Percentiles rank a stretch among this genome's conserved stretches.
These are phyloP conservation scores for Akabosia matsudoensis DNA, from an alignment of 1,140 invertebrate genomes.

Conservation along the genomic window DNA sequence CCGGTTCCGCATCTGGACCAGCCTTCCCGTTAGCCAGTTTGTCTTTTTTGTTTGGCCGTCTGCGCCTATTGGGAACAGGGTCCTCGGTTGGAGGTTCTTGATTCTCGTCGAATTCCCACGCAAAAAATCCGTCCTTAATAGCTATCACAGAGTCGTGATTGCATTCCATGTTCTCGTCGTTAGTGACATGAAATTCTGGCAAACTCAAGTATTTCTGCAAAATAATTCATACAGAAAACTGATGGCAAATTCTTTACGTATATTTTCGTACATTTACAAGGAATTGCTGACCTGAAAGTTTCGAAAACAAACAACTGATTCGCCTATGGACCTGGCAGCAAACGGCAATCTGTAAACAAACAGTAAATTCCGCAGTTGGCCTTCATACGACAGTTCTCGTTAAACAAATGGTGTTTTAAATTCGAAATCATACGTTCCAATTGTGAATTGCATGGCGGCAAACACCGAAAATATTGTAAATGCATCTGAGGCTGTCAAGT, in stretches of 20 bases:
- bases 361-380: too few species aligned
- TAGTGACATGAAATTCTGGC: slow-evolving; percentile 40
- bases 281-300: slow-evolving; percentile 46
- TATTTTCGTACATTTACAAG: background rate
- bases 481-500: slow-evolving; percentile 41
- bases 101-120: slow-evolving; percentile 37
- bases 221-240: too few species aligned
- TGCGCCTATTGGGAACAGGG: too few species aligned
- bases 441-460: slow-evolving; percentile 47
- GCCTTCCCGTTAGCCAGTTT: background rate
- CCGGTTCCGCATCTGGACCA: background rate
- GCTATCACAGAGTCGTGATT: slow-evolving; percentile 42
- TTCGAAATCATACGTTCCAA: slow-evolving; percentile 41
- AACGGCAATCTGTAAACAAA: slow-evolving; percentile 38
- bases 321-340: slow-evolving; percentile 45
- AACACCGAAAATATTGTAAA: slow-evolving; percentile 48
- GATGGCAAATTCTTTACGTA: too few species aligned
- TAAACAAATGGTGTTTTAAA: too few species aligned
- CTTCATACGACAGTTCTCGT: background rate
- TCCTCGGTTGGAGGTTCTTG: too few species aligned
- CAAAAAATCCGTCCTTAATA: slow-evolving; percentile 43
- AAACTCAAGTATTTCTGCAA: slow-evolving; percentile 43
- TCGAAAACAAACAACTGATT: slow-evolving; percentile 45
- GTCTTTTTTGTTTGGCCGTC: background rate
- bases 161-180: slow-evolving; percentile 30